Evolutionary conservation across 2,113 vertebrate species (phyloP), one percentile per base, ranked within the genome.

Genomic region (Sinocyclocheilus maitianheensis): DNA sequence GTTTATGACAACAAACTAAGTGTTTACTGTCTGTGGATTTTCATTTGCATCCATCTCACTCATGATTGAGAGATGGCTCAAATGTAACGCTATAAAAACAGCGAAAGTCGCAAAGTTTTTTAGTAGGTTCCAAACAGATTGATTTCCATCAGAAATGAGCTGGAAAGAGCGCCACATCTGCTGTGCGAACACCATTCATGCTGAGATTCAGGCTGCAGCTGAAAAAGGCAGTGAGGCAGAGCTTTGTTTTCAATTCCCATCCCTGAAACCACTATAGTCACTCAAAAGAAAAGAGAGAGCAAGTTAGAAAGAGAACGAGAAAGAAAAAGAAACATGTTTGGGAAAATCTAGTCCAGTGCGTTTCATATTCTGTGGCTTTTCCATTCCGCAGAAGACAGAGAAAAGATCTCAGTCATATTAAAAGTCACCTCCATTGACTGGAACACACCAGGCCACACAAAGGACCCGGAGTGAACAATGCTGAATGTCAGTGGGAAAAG

Each of bases 181-280:
- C 46, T 71, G 26, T n/a, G 46, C 81, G 34, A 71, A 69, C 63
- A 48, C 13, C 40, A 48, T 81, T 81, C 79, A 81, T 67, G 24
- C 60, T 67, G 60, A 67, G 37, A 65, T 65, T 48, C n/a, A 81
- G 30, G 16, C 34, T 46, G 58, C 3, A 63, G 60, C 79, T 67
- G 40, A 81, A 81, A 81, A 43, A 67, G 78, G n/a, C 60, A 46
- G 22, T 12, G 78, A 86, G 43, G 60, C 43, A 77, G 20, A 30
- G 63, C 81, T 82, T 82, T 82, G 81, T 71, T 82, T 71, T 82
- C 63, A 71, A 24, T 69, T 69, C 76, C 62, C 48, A 85, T 13
- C 62, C 62, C 76, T 7, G 14, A 85, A 67, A 79, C 62, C 75
- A 85, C 34, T 43, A 71, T 65, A 85, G 46, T 34, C 84, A n/a